phyloP scores from a whole-genome alignment of 2,888 invertebrate genomes.

The Mesorhabditis sp. region DNA sequence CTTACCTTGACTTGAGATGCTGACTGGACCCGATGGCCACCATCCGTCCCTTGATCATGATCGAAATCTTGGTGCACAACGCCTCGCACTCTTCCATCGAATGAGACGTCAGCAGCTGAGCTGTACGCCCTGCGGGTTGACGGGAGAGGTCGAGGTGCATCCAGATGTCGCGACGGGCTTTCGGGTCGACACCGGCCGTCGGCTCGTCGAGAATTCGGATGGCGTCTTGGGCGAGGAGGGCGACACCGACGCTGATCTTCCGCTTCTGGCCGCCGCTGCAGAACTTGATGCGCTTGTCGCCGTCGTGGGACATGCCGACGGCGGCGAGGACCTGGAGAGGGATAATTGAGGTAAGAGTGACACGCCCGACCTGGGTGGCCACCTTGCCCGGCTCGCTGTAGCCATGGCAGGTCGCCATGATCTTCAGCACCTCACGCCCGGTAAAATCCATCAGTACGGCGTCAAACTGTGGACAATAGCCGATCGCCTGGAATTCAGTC shows the following conservation, averaged over 20 bases:
- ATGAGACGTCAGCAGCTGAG: slow-evolving; percentile 63
- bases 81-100: slow-evolving; percentile 54
- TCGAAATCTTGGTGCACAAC: slow-evolving; percentile 52
- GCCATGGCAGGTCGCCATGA: slow-evolving; percentile 23
- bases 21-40: slow-evolving; percentile 51
- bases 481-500: slow-evolving; percentile 25
- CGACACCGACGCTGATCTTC: slow-evolving; percentile 66
- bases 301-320: slow-evolving; percentile 34
- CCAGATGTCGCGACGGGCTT: slow-evolving; percentile 68
- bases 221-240: slow-evolving; percentile 71
- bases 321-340: slow-evolving; percentile 20
- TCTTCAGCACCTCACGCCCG: slow-evolving; percentile 29
- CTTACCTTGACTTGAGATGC: slow-evolving; percentile 47
- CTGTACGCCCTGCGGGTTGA: slow-evolving; percentile 10
- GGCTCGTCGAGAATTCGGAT: slow-evolving; percentile 32
- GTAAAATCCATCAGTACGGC: slow-evolving; percentile 38
- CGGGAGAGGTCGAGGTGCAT: slow-evolving; percentile 1
- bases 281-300: slow-evolving; percentile 61
- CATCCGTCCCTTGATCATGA: slow-evolving; percentile 49
- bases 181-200: slow-evolving; percentile 64
- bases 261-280: too few relatives aligned
- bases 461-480: slow-evolving; percentile 30
- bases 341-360: slow-evolving; percentile 4
- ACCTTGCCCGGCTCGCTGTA: slow-evolving; percentile 13
- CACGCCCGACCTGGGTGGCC: not conserved